phyloP scores from a whole-genome alignment of 2,113 vertebrate genomes.

The Okapia johnstoni region DNA sequence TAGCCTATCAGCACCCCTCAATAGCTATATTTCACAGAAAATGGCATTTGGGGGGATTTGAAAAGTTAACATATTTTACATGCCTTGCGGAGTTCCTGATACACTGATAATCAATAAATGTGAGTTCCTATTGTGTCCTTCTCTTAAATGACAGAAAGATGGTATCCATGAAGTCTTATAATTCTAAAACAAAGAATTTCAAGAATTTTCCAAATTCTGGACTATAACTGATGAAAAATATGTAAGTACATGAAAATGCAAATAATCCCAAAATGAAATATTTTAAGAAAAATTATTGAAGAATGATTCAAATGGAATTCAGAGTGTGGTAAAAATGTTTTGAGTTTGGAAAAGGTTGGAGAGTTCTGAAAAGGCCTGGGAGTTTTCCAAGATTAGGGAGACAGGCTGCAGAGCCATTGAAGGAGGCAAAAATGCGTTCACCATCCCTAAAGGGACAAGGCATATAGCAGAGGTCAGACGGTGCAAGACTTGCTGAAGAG shows the following conservation, averaged over 20 bases:
- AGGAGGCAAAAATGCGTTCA: neutral
- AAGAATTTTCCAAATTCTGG: neutral
- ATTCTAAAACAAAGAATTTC: neutral
- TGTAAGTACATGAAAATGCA: neutral
- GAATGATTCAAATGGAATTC: neutral
- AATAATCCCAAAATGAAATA: neutral
- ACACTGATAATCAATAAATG: neutral
- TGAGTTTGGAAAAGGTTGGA: neutral
- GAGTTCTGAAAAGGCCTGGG: neutral
- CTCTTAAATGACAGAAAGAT: neutral
- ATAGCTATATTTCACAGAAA: neutral
- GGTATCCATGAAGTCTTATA: neutral
- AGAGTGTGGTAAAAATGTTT: neutral
- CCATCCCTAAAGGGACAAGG: too few species aligned
- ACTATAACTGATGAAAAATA: neutral
- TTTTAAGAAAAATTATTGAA: neutral
- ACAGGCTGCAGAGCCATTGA: neutral
- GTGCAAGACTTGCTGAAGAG: fast-evolving
- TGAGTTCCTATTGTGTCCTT: neutral
- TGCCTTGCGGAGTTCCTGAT: neutral
- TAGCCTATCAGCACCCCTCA: neutral
- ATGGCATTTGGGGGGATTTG: neutral
- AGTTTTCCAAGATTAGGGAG: neutral
- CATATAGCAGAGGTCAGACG: neutral
- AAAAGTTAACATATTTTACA: neutral